A percentile compares a stretch with the other conserved stretches of the same genome.
Conservation (phyloP, 2,113 vertebrate species). For the Salvelinus sp. region DNA sequence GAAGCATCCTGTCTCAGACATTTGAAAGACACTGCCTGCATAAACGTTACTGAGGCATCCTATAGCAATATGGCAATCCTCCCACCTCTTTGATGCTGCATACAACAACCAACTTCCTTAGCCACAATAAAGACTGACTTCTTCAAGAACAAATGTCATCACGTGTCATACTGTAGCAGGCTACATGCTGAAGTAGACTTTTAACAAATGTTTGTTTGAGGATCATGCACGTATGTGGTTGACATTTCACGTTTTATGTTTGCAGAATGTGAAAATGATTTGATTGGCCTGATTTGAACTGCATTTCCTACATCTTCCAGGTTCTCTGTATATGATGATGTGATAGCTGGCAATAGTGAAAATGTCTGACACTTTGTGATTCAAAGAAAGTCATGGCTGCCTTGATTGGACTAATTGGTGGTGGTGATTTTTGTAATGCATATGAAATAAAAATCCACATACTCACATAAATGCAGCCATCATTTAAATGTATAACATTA, state of each 20-base stretch:
- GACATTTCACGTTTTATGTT: slow-evolving; percentile 10
- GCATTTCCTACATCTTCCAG: slow-evolving; percentile 20
- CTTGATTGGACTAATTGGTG: background rate
- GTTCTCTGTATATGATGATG: background rate
- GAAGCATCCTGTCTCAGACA: background rate
- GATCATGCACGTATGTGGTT: slow-evolving; percentile 7
- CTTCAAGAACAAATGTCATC: background rate
- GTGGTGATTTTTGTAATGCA: slow-evolving; percentile 30
- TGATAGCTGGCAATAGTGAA: background rate
- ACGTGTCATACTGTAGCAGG: background rate
- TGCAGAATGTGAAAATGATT: slow-evolving; percentile 1
- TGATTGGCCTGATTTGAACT: slow-evolving; percentile 30
- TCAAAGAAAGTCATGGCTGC: background rate
- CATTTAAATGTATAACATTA: no score
- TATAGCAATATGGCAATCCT: background rate
- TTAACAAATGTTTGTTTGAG: slow-evolving; percentile 3
- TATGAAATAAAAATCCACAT: slow-evolving; percentile 40
- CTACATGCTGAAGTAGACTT: background rate
- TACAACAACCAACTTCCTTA: background rate
- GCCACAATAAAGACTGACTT: background rate
- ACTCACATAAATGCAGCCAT: background rate
- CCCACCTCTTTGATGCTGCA: background rate
- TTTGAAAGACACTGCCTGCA: background rate
- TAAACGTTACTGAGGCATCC: background rate
- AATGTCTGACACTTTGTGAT: background rate